Percentiles rank a stretch among this genome's conserved stretches.
Conservation (phyloP, 2,113 vertebrate species). For the Haemorhous mexicanus region DNA sequence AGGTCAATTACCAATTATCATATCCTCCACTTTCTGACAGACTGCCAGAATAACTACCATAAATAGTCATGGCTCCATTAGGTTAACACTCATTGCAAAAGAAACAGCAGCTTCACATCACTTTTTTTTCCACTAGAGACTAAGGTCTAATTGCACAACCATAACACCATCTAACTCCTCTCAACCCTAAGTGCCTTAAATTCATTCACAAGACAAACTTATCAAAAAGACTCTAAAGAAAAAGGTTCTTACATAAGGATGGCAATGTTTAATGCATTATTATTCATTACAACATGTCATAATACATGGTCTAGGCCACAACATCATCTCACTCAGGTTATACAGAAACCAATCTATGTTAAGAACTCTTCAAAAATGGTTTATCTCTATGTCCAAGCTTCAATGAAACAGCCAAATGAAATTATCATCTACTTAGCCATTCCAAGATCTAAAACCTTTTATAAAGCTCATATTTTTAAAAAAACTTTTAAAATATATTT, state of each 20-base stretch:
- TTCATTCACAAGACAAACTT: not conserved
- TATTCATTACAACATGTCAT: not conserved
- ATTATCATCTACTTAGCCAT: not conserved
- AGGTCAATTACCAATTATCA: not conserved
- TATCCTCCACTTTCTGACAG: not conserved
- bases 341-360: not conserved
- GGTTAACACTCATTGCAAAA: not conserved
- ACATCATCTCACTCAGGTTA: not conserved
- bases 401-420: not conserved
- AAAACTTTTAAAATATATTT: not conserved
- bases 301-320: not conserved
- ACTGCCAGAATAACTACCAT: not conserved
- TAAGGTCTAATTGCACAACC: not conserved
- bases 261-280: not conserved
- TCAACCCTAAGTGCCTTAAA: not conserved
- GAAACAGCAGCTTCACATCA: not conserved
- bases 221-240: not conserved
- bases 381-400: not conserved
- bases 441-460: not conserved
- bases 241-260: not conserved
- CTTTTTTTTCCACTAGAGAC: not conserved
- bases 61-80: not conserved
- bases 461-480: not conserved
- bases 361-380: not conserved
- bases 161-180: not conserved